Conservation (phyloP, 1,140 invertebrate genomes). For the Helicoverpa armigera region DNA sequence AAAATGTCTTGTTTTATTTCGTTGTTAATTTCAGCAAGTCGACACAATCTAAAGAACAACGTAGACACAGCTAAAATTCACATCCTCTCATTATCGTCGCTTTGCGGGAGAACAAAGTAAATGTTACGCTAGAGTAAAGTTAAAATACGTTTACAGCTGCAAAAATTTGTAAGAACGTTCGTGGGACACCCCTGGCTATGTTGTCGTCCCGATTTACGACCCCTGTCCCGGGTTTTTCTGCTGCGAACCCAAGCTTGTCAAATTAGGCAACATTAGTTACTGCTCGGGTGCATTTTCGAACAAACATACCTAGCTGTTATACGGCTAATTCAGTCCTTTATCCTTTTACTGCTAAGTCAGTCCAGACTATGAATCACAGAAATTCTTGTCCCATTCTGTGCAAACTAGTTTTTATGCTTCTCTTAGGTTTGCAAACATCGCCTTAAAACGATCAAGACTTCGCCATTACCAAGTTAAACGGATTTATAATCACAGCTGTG, state of each 20-base stretch:
- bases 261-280: constrained; percentile 42
- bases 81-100: constrained; percentile 36
- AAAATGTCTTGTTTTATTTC: constrained; percentile 11
- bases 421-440: neutral
- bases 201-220: constrained; percentile 41
- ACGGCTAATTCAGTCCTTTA: constrained; percentile 11
- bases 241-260: constrained; percentile 33
- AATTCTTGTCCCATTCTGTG: too few species aligned
- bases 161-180: constrained; percentile 38
- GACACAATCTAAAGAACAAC: constrained; percentile 25
- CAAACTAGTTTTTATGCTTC: neutral
- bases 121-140: constrained; percentile 33
- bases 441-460: neutral
- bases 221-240: constrained; percentile 21
- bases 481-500: neutral
- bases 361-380: neutral
- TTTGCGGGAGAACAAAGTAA: constrained; percentile 35
- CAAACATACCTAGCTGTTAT: constrained; percentile 4
- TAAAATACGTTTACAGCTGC: constrained; percentile 27
- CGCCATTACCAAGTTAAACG: neutral
- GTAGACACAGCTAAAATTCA: constrained; percentile 30
- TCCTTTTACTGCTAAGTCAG: neutral
- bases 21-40: constrained; percentile 15
- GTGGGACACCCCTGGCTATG: constrained; percentile 32
- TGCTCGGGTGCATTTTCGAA: constrained; percentile 21